phyloP scores from a whole-genome alignment of 1,140 invertebrate genomes.

The Episyrphus balteatus region DNA sequence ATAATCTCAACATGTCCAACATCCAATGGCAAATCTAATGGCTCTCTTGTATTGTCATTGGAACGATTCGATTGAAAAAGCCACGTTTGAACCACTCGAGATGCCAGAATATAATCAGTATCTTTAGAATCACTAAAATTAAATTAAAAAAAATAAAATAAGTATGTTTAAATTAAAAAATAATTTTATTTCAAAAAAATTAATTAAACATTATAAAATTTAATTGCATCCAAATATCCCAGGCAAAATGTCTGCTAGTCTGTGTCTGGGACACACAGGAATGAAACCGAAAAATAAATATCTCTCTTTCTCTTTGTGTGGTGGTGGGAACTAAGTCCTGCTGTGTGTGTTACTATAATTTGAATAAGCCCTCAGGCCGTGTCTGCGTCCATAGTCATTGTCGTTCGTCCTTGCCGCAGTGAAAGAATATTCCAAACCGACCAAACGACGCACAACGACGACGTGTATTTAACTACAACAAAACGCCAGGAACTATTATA shows the following conservation, averaged over 20 bases:
- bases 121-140: conserved; percentile 47
- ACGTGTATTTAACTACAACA: too few species aligned
- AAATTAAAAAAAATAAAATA: conserved; percentile 3
- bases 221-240: too few species aligned
- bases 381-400: background rate
- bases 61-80: conserved; percentile 35
- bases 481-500: background rate
- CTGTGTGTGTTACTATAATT: background rate
- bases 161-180: conserved; percentile 9
- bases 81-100: conserved; percentile 45
- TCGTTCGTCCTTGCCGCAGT: background rate
- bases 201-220: too few species aligned
- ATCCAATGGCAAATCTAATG: conserved; percentile 30
- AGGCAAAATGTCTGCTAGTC: too few species aligned
- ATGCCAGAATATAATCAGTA: conserved; percentile 53
- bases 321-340: too few species aligned
- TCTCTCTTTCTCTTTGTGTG: too few species aligned
- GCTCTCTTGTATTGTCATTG: conserved; percentile 27
- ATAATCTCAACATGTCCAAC: conserved; percentile 36
- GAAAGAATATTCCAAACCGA: too few species aligned
- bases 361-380: background rate
- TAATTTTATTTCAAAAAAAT: conserved; percentile 9
- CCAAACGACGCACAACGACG: too few species aligned
- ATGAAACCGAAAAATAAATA: too few species aligned
- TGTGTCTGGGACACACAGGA: too few species aligned